Evolutionary conservation across 2,888 invertebrate genomes (phyloP).

Genomic region (Choristoneura rosaceana): DNA sequence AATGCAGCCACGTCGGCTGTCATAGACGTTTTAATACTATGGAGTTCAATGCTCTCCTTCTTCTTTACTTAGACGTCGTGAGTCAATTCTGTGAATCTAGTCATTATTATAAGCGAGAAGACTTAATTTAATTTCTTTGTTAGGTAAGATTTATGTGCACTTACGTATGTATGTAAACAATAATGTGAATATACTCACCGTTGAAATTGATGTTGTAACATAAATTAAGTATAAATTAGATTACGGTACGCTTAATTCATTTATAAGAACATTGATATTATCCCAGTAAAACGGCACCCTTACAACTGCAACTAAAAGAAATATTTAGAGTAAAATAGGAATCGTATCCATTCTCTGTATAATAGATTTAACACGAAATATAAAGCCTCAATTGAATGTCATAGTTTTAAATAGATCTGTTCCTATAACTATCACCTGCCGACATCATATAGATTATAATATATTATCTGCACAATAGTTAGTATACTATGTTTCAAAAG

Average conservation of each 20-base stretch:
- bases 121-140: conserved; percentile 51
- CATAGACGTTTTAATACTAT: conserved; percentile 57
- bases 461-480: conserved; percentile 15
- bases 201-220: conserved; percentile 68
- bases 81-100: conserved; percentile 59
- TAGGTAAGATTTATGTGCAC: conserved; percentile 57
- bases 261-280: conserved; percentile 10
- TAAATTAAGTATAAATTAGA: conserved; percentile 47
- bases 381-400: conserved; percentile 10
- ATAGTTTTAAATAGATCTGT: conserved; percentile 7
- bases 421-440: conserved; percentile 1
- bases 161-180: conserved; percentile 61
- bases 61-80: conserved; percentile 68
- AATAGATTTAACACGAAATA: conserved; percentile 6
- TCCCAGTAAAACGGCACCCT: background rate
- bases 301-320: background rate
- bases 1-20: conserved; percentile 59
- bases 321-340: background rate
- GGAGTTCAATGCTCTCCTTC: conserved; percentile 68
- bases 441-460: background rate
- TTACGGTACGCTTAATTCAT: conserved; percentile 41
- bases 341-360: background rate
- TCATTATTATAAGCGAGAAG: conserved; percentile 67
- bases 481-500: background rate
- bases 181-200: conserved; percentile 63